A percentile compares a stretch with the other conserved stretches of the same genome.
Conservation (phyloP, 2,888 invertebrate genomes). For the Chrysina gloriosa region DNA sequence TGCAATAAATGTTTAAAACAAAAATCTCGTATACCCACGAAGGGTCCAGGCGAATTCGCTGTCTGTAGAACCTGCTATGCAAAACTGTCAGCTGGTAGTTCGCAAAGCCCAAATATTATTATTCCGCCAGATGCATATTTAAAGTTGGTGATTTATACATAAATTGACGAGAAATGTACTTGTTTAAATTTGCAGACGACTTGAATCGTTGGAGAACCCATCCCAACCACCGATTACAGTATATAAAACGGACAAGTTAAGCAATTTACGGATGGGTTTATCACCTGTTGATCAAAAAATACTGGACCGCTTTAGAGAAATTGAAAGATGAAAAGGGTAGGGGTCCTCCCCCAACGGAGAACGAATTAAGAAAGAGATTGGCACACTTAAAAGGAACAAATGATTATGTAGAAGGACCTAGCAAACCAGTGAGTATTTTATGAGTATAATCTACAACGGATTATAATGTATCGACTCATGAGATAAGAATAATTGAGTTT, state of each 20-base stretch:
- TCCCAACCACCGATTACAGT: conserved; percentile 69
- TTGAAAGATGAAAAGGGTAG: conserved; percentile 71
- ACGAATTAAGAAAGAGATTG: conserved; percentile 74
- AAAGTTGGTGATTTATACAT: conserved; percentile 64
- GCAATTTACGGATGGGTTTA: conserved; percentile 62
- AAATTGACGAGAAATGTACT: neutral
- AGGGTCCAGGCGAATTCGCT: conserved; percentile 72
- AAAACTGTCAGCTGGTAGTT: conserved; percentile 57
- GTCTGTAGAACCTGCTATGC: conserved; percentile 73
- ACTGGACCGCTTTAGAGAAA: conserved; percentile 74
- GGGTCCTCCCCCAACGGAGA: conserved; percentile 69
- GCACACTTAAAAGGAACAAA: conserved; percentile 75
- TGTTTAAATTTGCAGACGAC: conserved; percentile 59
- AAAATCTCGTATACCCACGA: conserved; percentile 73
- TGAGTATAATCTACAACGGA: too few relatives aligned
- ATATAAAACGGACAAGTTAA: conserved; percentile 64
- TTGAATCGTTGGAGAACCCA: conserved; percentile 70
- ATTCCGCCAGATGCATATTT: conserved; percentile 70
- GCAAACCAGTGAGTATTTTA: conserved; percentile 56
- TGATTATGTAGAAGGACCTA: conserved; percentile 60
- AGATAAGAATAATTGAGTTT: neutral
- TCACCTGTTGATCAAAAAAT: conserved; percentile 72
- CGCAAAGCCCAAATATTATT: conserved; percentile 48
- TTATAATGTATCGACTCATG: too few relatives aligned
- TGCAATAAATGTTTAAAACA: conserved; percentile 84